A percentile compares a stretch with the other conserved stretches of the same genome.
phyloP scores from a whole-genome alignment of 1,140 invertebrate species.

The Mycetomoellerius zeteki region DNA sequence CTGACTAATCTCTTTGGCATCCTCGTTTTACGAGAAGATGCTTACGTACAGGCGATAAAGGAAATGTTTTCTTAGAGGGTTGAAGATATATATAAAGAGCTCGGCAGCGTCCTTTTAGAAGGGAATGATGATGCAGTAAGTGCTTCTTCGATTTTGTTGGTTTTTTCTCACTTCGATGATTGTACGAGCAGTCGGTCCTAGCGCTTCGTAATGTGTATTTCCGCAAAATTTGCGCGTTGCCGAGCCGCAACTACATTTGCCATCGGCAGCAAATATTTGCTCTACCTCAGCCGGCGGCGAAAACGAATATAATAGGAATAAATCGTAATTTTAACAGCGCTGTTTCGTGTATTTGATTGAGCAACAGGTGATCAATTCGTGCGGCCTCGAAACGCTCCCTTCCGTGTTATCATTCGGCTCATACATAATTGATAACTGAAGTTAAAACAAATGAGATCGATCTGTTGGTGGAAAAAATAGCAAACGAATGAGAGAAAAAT shows the following conservation, averaged over 20 bases:
- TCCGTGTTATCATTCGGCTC: conserved; percentile 44
- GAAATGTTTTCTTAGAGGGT: conserved; percentile 55
- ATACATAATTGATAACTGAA: conserved; percentile 53
- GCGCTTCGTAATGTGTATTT: background rate
- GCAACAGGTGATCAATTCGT: conserved; percentile 71
- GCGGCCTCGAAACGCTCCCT: conserved; percentile 28
- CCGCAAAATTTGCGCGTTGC: conserved; percentile 42
- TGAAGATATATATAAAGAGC: conserved; percentile 16
- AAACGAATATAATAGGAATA: conserved; percentile 62
- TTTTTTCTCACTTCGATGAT: background rate
- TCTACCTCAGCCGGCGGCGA: conserved; percentile 33
- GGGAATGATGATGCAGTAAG: conserved; percentile 6
- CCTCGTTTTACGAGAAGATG: conserved; percentile 54
- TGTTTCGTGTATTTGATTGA: conserved; percentile 61
- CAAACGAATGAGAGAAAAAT: background rate
- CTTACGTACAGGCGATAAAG: conserved; percentile 47
- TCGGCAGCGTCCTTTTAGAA: background rate
- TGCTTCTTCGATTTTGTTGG: conserved; percentile 48
- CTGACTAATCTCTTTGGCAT: conserved; percentile 33
- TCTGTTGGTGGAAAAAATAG: background rate
- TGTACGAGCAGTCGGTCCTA: background rate
- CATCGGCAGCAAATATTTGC: conserved; percentile 53
- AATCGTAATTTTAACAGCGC: conserved; percentile 59
- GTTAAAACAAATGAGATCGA: conserved; percentile 15
- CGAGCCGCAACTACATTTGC: conserved; percentile 47